Conservation (phyloP, 2,888 invertebrate species). For the Aleiodes testaceus region DNA sequence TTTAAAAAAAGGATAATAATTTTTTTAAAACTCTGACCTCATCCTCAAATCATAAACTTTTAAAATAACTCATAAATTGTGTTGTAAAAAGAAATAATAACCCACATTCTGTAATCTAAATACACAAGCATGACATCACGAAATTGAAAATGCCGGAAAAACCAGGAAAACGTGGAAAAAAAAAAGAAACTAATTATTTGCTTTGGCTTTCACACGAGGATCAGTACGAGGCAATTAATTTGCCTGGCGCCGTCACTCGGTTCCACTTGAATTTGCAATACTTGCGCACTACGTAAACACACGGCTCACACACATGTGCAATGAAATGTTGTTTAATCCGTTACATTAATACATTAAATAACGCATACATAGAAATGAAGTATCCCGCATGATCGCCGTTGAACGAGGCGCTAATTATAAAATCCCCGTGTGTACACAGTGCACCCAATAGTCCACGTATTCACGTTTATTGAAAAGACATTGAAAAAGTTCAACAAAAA, state of each 20-base stretch:
- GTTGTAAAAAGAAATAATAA: not conserved
- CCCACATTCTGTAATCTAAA: slow-evolving; percentile 14
- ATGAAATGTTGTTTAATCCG: slow-evolving; percentile 12
- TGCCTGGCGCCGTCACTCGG: slow-evolving; percentile 31
- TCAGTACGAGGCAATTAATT: slow-evolving; percentile 30
- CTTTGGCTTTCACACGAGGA: slow-evolving; percentile 35
- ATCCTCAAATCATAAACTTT: too few relatives aligned
- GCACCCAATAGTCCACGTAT: slow-evolving; percentile 20
- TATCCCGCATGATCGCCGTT: slow-evolving; percentile 23
- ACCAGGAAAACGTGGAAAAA: slow-evolving; percentile 14
- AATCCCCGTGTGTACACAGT: slow-evolving; percentile 31
- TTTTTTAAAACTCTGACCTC: too few relatives aligned
- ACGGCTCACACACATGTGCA: not conserved
- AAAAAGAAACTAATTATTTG: slow-evolving; percentile 3
- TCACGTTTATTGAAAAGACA: slow-evolving; percentile 13
- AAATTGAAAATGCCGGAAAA: slow-evolving; percentile 20
- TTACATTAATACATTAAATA: not conserved
- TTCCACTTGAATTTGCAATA: slow-evolving; percentile 31
- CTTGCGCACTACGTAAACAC: not conserved
- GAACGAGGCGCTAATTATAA: slow-evolving; percentile 35
- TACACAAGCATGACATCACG: slow-evolving; percentile 8
- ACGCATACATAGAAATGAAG: slow-evolving; percentile 3
- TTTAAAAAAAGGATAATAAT: too few relatives aligned
- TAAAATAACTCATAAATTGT: too few relatives aligned
- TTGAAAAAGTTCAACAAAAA: not conserved